Evolutionary conservation across 2,888 invertebrate species (phyloP), one percentile per base, ranked within the genome.

Genomic region (Sarcophaga carnaria): DNA sequence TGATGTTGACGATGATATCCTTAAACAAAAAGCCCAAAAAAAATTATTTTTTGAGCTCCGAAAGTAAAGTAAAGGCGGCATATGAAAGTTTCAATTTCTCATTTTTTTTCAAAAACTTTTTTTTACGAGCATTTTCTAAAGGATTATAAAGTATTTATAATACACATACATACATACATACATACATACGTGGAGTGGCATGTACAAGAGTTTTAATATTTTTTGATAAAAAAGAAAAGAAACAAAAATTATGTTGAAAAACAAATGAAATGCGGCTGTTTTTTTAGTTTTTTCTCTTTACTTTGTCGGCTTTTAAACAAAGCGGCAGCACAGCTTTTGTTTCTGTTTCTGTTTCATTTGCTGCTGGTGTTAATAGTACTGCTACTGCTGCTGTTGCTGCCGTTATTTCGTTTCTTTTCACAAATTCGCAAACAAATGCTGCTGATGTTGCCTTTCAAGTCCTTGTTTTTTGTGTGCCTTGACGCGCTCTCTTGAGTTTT

Each of bases 71-170:
- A 54, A 54, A 54, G 75, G 64, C 75, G 45, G 20, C 8, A 22
- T 49, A 64, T 64, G 11, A 66, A 45, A 64, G 37, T 60, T 54
- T 12, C 2, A 54, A 54, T 12, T 54, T 54, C 17, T 17, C 54
- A 5, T 3, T 49, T 49, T 49, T 49, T 49, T 37, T 37, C 37
- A 37, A 37, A 37, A 49, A 49, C 4, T 49, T 49, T 49, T 14
- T 14, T 54, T 54, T 54, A 12, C 54, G 14, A 17, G 4, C 17
- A 17, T 70, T 49, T 77, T 77, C 47, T 45, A 74, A 83, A 83
- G 79, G 75, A 83, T 49, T 83, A 47, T 79, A 75, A 79, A 75
- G 47, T 75, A 83, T 79, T 83, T 83, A 83, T 83, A 79, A 69
- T 79, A 83, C 63, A 2, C 37, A 37, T 27, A 27, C 27, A 6